Evolutionary conservation across 1,140 invertebrate species (phyloP).

Genomic region (Anoplolepis gracilipes): DNA sequence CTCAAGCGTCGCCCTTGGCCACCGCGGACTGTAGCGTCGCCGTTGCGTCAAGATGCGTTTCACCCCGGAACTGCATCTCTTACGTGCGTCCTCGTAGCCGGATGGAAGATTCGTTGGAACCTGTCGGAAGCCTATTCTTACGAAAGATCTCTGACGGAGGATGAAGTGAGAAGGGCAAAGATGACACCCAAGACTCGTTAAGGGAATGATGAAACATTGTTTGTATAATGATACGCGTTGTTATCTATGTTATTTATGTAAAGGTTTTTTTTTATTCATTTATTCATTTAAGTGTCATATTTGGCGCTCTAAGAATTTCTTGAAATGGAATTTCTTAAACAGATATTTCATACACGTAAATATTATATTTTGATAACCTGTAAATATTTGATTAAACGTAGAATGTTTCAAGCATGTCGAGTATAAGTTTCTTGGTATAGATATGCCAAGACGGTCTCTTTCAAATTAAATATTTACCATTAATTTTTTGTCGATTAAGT

Average conservation of each 20-base stretch:
- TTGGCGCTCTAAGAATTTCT: background rate
- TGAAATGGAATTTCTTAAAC: conserved; percentile 10
- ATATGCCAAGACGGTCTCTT: background rate
- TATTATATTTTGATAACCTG: too few species aligned
- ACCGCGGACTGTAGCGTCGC: background rate
- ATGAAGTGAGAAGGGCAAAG: conserved; percentile 21
- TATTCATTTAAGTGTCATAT: conserved; percentile 23
- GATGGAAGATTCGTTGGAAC: conserved; percentile 55
- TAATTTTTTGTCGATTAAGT: conserved; percentile 2
- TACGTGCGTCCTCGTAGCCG: conserved; percentile 23
- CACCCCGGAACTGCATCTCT: conserved; percentile 70
- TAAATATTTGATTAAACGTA: conserved; percentile 15
- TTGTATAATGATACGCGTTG: background rate
- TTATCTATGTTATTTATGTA: conserved; percentile 23
- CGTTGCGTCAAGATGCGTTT: conserved; percentile 28
- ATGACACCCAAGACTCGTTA: background rate
- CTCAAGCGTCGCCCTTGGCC: conserved; percentile 43
- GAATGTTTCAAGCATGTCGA: background rate
- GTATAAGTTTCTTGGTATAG: background rate
- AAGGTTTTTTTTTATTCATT: background rate
- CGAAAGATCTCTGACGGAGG: background rate
- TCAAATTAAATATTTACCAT: background rate
- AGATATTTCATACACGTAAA: too few species aligned
- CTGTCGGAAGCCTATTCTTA: conserved; percentile 5
- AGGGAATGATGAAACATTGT: background rate